A percentile compares a stretch with the other conserved stretches of the same genome.
Evolutionary conservation across 92 coral and sea anemone genomes (phyloP).

Genomic region (Blastomussa wellsi): DNA sequence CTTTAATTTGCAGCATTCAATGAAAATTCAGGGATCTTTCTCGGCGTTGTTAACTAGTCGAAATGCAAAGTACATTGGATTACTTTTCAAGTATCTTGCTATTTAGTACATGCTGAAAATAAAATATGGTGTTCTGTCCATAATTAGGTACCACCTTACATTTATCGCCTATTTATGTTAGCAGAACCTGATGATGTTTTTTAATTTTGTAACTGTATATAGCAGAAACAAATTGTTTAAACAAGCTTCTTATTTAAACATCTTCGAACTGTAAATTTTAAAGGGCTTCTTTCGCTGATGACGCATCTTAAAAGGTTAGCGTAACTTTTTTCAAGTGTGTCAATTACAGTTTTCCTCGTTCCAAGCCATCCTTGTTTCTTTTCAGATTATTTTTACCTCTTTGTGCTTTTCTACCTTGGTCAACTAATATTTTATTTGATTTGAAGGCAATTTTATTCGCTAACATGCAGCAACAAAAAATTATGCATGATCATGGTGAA

Average conservation of each 20-base stretch:
- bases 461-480: too few species aligned
- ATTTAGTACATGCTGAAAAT: neutral
- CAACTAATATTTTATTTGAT: too few species aligned
- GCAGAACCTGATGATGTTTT: neutral
- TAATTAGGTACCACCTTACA: neutral
- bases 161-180: neutral
- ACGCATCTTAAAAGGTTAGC: too few species aligned
- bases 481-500: too few species aligned
- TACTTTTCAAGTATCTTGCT: neutral
- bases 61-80: neutral
- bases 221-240: neutral
- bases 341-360: too few species aligned
- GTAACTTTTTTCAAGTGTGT: too few species aligned
- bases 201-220: neutral
- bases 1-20: neutral
- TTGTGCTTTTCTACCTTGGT: too few species aligned
- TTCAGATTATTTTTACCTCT: too few species aligned
- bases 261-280: too few species aligned
- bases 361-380: too few species aligned
- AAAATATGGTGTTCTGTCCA: neutral
- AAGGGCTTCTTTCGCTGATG: too few species aligned
- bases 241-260: neutral
- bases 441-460: too few species aligned
- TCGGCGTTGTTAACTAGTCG: neutral
- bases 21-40: neutral